phyloP scores from a whole-genome alignment of 2,113 vertebrate species.

The Syrrhaptes paradoxus region DNA sequence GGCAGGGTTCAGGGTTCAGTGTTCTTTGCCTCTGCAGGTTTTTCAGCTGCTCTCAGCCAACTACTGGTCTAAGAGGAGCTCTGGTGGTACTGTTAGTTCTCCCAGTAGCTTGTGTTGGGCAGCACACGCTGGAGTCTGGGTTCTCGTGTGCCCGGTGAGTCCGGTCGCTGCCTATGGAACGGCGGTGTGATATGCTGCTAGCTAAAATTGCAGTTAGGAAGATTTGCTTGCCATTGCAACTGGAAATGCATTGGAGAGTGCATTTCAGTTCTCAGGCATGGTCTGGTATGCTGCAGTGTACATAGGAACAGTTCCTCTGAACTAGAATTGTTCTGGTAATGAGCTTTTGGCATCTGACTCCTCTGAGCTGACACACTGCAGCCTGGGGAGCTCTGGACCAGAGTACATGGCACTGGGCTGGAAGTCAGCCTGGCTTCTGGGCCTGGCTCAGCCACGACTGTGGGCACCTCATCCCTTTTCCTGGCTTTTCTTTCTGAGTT shows the following conservation, averaged over 20 bases:
- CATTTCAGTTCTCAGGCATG: neutral
- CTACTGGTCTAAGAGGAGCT: neutral
- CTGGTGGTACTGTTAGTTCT: neutral
- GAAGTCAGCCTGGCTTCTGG: neutral
- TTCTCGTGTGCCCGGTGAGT: rapidly evolving
- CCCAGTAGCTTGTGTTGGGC: neutral
- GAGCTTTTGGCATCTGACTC: neutral
- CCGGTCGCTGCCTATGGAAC: neutral
- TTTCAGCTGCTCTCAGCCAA: neutral
- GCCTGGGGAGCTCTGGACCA: neutral
- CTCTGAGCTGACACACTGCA: neutral
- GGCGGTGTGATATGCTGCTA: neutral
- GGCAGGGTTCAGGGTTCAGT: neutral
- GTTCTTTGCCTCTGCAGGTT: neutral
- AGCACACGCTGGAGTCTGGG: neutral
- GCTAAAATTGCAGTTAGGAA: neutral
- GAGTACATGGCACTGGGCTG: neutral
- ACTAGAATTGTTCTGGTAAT: neutral
- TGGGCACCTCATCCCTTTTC: neutral
- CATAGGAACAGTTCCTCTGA: neutral
- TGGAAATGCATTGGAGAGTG: neutral
- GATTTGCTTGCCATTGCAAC: neutral
- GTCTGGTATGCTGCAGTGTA: neutral
- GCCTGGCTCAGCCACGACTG: neutral
- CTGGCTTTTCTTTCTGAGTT: neutral